Conservation (phyloP, 2,888 invertebrate genomes). For the Oxytorus armatus region DNA sequence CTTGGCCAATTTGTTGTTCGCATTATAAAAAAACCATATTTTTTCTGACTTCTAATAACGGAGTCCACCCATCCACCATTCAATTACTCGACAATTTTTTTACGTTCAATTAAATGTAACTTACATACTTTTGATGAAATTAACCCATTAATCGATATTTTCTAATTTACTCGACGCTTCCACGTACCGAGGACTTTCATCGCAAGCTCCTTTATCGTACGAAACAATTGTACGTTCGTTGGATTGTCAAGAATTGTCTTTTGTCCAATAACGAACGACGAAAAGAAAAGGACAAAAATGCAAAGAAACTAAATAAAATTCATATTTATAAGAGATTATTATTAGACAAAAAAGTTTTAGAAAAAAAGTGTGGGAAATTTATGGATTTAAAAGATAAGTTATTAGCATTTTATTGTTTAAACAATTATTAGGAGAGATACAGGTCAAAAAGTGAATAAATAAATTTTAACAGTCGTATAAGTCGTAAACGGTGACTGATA, state of each 20-base stretch:
- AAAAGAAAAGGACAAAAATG: not conserved
- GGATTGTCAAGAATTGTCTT: constrained; percentile 73
- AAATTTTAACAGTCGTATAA: too few relatives aligned
- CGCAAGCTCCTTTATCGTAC: constrained; percentile 67
- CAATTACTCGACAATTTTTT: not conserved
- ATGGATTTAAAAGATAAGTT: too few relatives aligned
- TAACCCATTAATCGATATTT: constrained; percentile 1
- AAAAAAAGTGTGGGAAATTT: too few relatives aligned
- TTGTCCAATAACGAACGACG: constrained; percentile 50
- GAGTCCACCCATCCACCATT: too few relatives aligned
- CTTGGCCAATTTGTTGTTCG: too few relatives aligned
- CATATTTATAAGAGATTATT: not conserved
- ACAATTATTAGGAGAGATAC: too few relatives aligned
- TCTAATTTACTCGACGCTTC: not conserved
- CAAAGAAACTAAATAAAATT: constrained; percentile 15
- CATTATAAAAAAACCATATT: too few relatives aligned
- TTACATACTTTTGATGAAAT: not conserved
- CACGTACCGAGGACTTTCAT: constrained; percentile 71
- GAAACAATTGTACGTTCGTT: constrained; percentile 66
- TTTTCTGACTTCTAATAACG: too few relatives aligned
- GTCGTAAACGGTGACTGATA: too few relatives aligned
- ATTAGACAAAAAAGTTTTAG: not conserved
- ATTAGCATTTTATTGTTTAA: too few relatives aligned
- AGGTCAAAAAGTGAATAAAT: too few relatives aligned
- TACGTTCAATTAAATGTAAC: not conserved